Evolutionary conservation across 2,113 vertebrate species (phyloP).

Genomic region (Ranitomeya variabilis): DNA sequence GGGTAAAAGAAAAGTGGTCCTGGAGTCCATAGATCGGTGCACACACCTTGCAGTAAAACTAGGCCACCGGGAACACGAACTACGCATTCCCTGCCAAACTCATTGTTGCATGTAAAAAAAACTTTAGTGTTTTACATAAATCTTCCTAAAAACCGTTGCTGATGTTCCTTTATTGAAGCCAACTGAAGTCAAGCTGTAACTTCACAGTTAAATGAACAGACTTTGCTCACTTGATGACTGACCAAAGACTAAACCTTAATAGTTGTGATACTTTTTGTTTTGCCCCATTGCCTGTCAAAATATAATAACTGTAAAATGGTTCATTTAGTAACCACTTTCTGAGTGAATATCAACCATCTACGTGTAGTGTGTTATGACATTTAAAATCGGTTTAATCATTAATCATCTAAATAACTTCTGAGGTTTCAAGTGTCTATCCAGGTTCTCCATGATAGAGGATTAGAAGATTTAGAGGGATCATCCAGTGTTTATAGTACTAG

Average conservation of each 20-base stretch:
- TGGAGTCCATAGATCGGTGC: too few species aligned
- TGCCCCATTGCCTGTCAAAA: background rate
- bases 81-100: too few species aligned
- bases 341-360: background rate
- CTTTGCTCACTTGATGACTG: background rate
- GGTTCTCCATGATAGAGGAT: background rate
- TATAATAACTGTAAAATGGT: background rate
- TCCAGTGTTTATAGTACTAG: too few species aligned
- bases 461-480: background rate
- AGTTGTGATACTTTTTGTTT: background rate
- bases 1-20: too few species aligned
- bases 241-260: background rate
- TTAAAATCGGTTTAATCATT: conserved; percentile 20
- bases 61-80: too few species aligned
- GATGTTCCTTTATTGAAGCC: background rate
- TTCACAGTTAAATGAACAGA: background rate
- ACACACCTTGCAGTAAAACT: too few species aligned
- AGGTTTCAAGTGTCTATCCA: background rate
- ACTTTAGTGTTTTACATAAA: too few species aligned
- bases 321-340: conserved; percentile 28
- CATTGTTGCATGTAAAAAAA: too few species aligned
- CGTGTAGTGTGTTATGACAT: background rate
- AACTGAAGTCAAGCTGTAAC: background rate
- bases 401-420: conserved; percentile 7
- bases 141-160: too few species aligned